Percentiles rank a stretch among this genome's conserved stretches.
phyloP scores from a whole-genome alignment of 2,888 invertebrate genomes.

The Hololepta plana region DNA sequence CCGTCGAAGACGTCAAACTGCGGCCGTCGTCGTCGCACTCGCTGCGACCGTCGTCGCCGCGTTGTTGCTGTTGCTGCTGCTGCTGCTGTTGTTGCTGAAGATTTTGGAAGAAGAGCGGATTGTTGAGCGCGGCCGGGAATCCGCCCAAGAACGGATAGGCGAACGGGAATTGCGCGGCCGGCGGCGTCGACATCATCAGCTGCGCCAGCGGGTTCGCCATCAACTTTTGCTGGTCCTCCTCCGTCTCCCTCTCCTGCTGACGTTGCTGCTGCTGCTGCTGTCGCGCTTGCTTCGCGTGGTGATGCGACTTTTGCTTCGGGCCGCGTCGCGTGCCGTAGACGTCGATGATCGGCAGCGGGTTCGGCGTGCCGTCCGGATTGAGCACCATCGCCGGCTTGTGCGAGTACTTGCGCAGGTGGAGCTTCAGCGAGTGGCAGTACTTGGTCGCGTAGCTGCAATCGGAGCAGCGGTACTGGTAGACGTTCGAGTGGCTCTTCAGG shows the following conservation, averaged over 20 bases:
- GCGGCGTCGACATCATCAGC: constrained; percentile 13
- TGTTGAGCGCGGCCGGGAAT: constrained; percentile 13
- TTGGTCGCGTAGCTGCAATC: constrained; percentile 95
- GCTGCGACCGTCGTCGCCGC: neutral
- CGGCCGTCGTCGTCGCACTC: neutral
- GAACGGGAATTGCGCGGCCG: constrained; percentile 12
- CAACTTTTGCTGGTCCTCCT: constrained; percentile 4
- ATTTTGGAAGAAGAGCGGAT: constrained; percentile 16
- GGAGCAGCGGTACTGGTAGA: constrained; percentile 84
- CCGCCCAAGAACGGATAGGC: constrained; percentile 15
- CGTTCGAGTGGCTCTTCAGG: constrained; percentile 83
- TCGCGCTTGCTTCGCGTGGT: constrained; percentile 10
- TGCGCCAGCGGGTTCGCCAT: constrained; percentile 11
- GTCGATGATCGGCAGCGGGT: constrained; percentile 75
- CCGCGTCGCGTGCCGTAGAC: constrained; percentile 81
- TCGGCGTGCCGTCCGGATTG: constrained; percentile 76
- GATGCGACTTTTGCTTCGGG: constrained; percentile 45
- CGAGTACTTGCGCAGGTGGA: constrained; percentile 80
- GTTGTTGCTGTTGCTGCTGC: neutral
- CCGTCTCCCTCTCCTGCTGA: constrained; percentile 1
- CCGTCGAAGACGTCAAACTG: too few species aligned
- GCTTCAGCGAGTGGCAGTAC: constrained; percentile 92
- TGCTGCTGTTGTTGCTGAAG: constrained; percentile 1
- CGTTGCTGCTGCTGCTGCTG: neutral
- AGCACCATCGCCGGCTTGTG: constrained; percentile 84